Evolutionary conservation across 2,113 vertebrate genomes (phyloP).

Genomic region (Helogale parvula): DNA sequence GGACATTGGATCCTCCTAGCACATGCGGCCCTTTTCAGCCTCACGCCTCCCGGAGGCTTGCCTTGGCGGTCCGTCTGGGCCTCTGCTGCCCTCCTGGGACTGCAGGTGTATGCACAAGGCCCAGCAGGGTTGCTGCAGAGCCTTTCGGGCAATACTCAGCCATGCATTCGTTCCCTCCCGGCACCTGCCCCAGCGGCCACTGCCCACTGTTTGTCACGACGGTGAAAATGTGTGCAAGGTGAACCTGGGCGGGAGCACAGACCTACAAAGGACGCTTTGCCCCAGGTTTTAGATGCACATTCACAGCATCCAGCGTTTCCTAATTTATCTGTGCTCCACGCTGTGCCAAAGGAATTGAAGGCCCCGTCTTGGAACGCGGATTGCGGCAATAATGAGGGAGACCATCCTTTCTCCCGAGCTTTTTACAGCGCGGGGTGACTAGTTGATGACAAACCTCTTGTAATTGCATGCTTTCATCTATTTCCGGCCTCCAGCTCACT

Average conservation of each 20-base stretch:
- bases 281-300: background rate
- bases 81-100: background rate
- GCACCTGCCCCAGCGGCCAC: background rate
- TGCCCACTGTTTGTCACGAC: background rate
- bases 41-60: background rate
- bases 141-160: background rate
- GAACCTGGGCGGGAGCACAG: no score
- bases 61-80: accelerated
- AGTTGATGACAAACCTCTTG: accelerated
- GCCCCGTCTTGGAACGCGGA: accelerated
- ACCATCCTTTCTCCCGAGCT: accelerated
- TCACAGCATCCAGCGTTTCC: background rate
- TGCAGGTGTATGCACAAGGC: accelerated
- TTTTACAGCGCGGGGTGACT: no score
- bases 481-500: background rate
- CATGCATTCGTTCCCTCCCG: background rate
- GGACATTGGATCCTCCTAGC: background rate
- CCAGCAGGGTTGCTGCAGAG: no score
- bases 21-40: background rate
- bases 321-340: accelerated
- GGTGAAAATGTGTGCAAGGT: background rate
- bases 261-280: background rate
- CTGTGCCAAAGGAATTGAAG: background rate
- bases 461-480: background rate
- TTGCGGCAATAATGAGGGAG: background rate